phyloP scores from a whole-genome alignment of 1,140 invertebrate genomes.

The Drepana arcuata region DNA sequence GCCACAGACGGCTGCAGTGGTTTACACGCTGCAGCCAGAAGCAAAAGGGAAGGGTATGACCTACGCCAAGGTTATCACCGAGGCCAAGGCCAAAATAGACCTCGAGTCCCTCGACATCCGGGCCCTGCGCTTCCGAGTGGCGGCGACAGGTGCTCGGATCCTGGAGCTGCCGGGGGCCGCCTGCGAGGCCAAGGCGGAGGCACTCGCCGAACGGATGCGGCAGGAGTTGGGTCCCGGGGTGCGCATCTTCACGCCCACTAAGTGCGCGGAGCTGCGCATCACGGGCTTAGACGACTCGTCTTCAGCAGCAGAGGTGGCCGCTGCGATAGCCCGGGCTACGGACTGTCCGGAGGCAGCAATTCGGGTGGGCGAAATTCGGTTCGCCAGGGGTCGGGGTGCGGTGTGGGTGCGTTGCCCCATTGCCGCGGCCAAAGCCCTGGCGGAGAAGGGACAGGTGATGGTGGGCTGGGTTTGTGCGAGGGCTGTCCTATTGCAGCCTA shows the following conservation, averaged over 20 bases:
- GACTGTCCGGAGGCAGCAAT: constrained; percentile 5
- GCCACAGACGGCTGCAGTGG: constrained; percentile 8
- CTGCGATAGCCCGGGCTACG: constrained; percentile 1
- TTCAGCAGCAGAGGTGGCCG: constrained; percentile 5
- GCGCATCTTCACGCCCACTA: constrained; percentile 5
- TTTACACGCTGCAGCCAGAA: constrained; percentile 9
- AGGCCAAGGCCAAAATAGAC: constrained; percentile 1
- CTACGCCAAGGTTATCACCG: background rate
- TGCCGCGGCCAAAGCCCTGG: too few relatives aligned
- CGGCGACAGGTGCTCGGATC: constrained; percentile 12
- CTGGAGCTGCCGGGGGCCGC: constrained; percentile 6
- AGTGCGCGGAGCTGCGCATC: constrained; percentile 3
- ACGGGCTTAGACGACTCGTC: constrained; percentile 6
- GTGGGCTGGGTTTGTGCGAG: too few relatives aligned
- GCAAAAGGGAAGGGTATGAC: constrained; percentile 3
- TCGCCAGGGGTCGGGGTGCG: background rate
- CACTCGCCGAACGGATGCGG: constrained; percentile 5
- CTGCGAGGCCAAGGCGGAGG: constrained; percentile 9
- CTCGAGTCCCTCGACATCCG: background rate
- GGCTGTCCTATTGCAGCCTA: too few relatives aligned
- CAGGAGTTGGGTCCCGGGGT: background rate
- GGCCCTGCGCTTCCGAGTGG: background rate
- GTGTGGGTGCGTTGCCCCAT: too few relatives aligned
- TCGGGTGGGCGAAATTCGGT: constrained; percentile 5
- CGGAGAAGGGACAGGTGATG: too few relatives aligned